phyloP scores from a whole-genome alignment of 2,113 vertebrate species.

The Cyanoramphus novaezelandiae region DNA sequence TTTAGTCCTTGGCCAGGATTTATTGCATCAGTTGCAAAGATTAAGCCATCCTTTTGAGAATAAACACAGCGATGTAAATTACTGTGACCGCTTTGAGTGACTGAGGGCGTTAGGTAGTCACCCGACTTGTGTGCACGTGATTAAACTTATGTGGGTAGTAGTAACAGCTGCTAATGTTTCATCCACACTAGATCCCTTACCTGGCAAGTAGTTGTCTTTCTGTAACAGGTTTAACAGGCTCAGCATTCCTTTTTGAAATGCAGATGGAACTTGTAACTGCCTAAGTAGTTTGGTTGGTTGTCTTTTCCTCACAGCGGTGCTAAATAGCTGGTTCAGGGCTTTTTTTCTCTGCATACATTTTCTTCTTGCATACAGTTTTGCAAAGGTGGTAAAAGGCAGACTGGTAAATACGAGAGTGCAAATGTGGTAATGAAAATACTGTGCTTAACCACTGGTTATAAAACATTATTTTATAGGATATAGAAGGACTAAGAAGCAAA shows the following conservation, averaged over 20 bases:
- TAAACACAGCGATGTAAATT: neutral
- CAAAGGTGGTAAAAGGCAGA: neutral
- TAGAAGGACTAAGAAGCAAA: neutral
- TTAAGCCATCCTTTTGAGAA: neutral
- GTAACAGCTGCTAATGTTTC: neutral
- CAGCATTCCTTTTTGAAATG: slow-evolving; percentile 46
- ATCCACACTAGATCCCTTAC: neutral
- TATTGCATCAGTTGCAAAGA: neutral
- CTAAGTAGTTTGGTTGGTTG: slow-evolving; percentile 8
- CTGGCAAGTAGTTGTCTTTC: neutral
- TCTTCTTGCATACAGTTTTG: neutral
- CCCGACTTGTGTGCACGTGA: neutral
- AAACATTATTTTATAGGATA: neutral
- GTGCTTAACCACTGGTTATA: neutral
- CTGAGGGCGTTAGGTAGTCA: neutral
- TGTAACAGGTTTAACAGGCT: slow-evolving; percentile 58
- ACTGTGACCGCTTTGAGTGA: neutral
- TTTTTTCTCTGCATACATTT: neutral
- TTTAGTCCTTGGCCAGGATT: neutral
- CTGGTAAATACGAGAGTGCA: neutral
- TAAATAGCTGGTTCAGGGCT: neutral
- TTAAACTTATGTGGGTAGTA: neutral
- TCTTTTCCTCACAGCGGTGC: neutral
- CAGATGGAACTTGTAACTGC: slow-evolving; percentile 26
- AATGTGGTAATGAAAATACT: neutral